These are phyloP conservation scores for Pogonognathellus flavescens DNA, from an alignment of 1,140 invertebrate species.

Conservation along the genomic window DNA sequence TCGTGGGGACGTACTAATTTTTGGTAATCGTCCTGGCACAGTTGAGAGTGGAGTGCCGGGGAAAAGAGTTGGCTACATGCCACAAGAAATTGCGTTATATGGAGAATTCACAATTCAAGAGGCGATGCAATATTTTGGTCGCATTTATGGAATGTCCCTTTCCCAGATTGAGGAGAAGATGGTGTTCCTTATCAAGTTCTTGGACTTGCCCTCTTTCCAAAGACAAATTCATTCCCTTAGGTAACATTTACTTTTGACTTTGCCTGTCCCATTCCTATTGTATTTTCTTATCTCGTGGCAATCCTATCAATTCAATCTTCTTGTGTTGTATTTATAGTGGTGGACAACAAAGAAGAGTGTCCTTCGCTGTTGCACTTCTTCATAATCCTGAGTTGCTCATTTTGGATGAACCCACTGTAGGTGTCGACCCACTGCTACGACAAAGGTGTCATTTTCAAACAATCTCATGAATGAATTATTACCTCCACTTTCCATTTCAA, in stretches of 20 bases:
- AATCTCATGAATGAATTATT: too few relatives aligned
- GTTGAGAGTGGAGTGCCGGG: constrained; percentile 83
- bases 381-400: constrained; percentile 94
- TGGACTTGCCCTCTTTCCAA: constrained; percentile 87
- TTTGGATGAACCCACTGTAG: constrained; percentile 93
- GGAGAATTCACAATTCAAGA: constrained; percentile 95
- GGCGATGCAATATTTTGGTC: constrained; percentile 97
- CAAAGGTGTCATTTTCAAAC: constrained; percentile 75
- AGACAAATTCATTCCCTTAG: constrained; percentile 90
- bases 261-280: not conserved
- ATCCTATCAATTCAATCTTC: not conserved
- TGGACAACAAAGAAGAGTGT: constrained; percentile 91
- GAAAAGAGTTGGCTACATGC: constrained; percentile 80
- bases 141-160: constrained; percentile 91
- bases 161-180: constrained; percentile 84
- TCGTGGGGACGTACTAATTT: constrained; percentile 86
- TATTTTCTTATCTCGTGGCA: constrained; percentile 28
- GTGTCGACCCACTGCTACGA: constrained; percentile 89
- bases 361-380: constrained; percentile 91
- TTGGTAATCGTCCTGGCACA: constrained; percentile 86
- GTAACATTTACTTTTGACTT: constrained; percentile 69
- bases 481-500: not conserved
- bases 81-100: constrained; percentile 90
- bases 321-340: constrained; percentile 76
- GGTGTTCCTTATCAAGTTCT: constrained; percentile 89